Evolutionary conservation across 2,797 vertebrate species (phyloP).

Genomic region (Mus caroli): DNA sequence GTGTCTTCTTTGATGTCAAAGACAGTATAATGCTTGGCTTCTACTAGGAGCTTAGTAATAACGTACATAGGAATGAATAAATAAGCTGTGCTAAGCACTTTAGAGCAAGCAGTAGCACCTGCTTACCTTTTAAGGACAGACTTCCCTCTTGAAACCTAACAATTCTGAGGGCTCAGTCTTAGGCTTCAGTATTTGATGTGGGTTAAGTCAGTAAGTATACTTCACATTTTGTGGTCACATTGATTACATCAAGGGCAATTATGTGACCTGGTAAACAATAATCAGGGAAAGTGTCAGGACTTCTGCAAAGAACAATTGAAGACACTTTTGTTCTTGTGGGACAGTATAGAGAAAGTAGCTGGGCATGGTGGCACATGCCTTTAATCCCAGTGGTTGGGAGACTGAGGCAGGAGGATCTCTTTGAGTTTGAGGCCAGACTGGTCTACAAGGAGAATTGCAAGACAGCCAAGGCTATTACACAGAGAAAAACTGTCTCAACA

Average conservation of each 20-base stretch:
- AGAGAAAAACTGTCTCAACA: neutral
- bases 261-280: conserved; percentile 13
- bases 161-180: conserved; percentile 36
- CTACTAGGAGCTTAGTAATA: neutral
- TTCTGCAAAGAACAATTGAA: conserved; percentile 42
- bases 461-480: neutral
- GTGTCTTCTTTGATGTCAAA: neutral
- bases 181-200: conserved; percentile 53
- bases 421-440: neutral
- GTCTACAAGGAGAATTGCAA: neutral
- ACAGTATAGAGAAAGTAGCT: neutral
- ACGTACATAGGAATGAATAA: neutral
- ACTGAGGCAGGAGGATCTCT: neutral
- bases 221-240: conserved; percentile 40
- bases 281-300: neutral
- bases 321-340: conserved; percentile 20
- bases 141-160: conserved; percentile 37
- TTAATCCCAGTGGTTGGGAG: neutral
- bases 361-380: neutral
- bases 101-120: neutral
- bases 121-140: neutral
- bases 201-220: conserved; percentile 13
- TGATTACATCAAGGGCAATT: neutral
- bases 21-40: neutral
- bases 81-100: conserved; percentile 25